These are phyloP conservation scores for Echeneis naucrates DNA, from an alignment of 2,797 vertebrate genomes.

Conservation along the genomic window DNA sequence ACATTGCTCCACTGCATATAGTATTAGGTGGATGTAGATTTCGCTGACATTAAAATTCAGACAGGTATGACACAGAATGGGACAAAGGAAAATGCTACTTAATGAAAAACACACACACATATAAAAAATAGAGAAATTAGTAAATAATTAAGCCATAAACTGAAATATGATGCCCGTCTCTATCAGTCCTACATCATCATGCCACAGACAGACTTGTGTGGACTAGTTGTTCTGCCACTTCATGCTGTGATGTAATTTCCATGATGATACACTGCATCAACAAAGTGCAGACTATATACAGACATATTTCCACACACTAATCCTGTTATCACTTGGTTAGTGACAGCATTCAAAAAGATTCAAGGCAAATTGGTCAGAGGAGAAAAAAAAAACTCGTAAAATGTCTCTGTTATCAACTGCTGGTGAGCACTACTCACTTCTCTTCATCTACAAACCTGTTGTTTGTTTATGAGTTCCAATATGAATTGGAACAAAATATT, in stretches of 20 bases:
- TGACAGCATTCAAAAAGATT: not conserved
- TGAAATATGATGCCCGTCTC: not conserved
- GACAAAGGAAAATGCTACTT: too few relatives aligned
- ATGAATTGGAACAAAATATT: too few relatives aligned
- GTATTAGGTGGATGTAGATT: not conserved
- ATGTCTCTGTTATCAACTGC: slow-evolving; percentile 22
- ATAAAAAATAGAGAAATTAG: too few relatives aligned
- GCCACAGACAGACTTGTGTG: slow-evolving; percentile 19
- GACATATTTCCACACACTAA: too few relatives aligned
- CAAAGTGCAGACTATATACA: not conserved
- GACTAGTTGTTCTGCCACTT: slow-evolving; percentile 18
- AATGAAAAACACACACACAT: too few relatives aligned
- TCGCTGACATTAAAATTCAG: not conserved
- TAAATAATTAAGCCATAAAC: too few relatives aligned
- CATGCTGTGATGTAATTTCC: not conserved
- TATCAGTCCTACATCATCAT: not conserved
- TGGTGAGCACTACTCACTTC: slow-evolving; percentile 6
- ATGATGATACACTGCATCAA: not conserved
- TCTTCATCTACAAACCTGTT: too few relatives aligned
- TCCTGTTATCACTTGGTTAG: too few relatives aligned
- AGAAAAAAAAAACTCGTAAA: not conserved
- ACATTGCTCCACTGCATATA: too few relatives aligned
- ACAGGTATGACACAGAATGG: not conserved
- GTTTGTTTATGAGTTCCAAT: too few relatives aligned
- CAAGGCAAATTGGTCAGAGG: not conserved